Base-by-base conservation (phyloP, 1,140 invertebrate genomes). In the Brachionus paranguensis region DNA sequence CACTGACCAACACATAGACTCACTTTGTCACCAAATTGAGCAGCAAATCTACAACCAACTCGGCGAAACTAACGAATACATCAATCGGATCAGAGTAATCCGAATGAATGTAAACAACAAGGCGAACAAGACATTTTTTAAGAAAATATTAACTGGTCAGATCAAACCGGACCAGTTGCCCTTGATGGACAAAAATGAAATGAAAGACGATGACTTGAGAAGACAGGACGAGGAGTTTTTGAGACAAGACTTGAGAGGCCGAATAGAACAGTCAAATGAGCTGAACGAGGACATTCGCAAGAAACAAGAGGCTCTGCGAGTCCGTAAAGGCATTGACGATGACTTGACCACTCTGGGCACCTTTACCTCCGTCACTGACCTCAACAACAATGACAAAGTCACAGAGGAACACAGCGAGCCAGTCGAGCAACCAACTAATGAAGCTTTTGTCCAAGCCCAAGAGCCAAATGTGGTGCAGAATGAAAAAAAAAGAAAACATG, bases 171-270 rank as follows among this genome's bases (percentile, higher is more conserved):
- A 60, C 0, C 33, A 68, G 20, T 45, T 81, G 53, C 8, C 78
- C 0, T 7, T 10, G 6, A 64, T 81, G 50, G 53, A 60, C 24
- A 81, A 64, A 47, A 64, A 64, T 41, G 53, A 81, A 2, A 81
- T 81, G 78, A 68, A 60, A 24, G 64, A 68, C 33, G 78, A 81
- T 17, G 78, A 81, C 5, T 24, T 64, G 14, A 60, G 41, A 47
- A 43, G 37, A 43, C 50, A 64, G 29, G 78, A 81, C 20, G 41
- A 81, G 53, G 43, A 47, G 11, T 27, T 11, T 6, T 12, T 20
- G 5, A 76, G n/a, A 29, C 45, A 50, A 29, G 45, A 50, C 43
- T 17, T 76, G 11, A 50, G 1, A 29, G 72, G 72, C 24, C 45
- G 45, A 1, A 50, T 76, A 29, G 43, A 76, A 76, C 43, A 50